Evolutionary conservation across 2,113 vertebrate genomes (phyloP), one percentile per base, ranked within the genome.

Genomic region (Gnathonemus echidnorhynchus): DNA sequence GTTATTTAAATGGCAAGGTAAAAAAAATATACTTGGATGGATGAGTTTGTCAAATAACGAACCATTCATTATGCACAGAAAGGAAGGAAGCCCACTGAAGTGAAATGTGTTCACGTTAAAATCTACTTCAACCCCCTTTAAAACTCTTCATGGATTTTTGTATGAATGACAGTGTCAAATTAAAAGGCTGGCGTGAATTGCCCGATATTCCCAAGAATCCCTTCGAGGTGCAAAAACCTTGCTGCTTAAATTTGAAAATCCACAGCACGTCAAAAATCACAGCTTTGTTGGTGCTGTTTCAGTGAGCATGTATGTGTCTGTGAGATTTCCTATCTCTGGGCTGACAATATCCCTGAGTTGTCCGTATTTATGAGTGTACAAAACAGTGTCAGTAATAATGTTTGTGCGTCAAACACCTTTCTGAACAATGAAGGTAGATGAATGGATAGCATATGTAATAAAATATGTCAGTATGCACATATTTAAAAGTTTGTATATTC

Each of bases 261-360:
- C 9, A 84, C 11, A 74, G 11, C 77, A 91, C 56, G 88, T 92
- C 92, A 94, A 96, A 96, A 95, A n/a, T 15, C 66, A 74, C 27
- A 74, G 66, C 27, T 35, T 27, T 35, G 66, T 27, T 35, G 66
- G 24, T 31, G n/a, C 0, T 2, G 62, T 70, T 35, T 74, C n/a
- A 31, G 10, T 77, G 70, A 35, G 70, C 70, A 31, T 74, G 66
- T 5, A 4, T 15, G 66, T 35, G 1, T 77, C 3, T 66, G 58
- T 66, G 58, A 66, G 58, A 66, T 66, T 66, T 66, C 15, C 70
- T 77, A 3, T 39, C 70, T 4, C 3, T 77, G 31, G 10, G 13
- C 15, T 74, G 66, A 74, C 27, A 35, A 13, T 35, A 31, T 10
- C n/a, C 1, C 9, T 70, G n/a, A 31, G 62, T 70, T 66, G 62